phyloP scores from a whole-genome alignment of 2,888 invertebrate genomes.

The Callinectes sapidus region DNA sequence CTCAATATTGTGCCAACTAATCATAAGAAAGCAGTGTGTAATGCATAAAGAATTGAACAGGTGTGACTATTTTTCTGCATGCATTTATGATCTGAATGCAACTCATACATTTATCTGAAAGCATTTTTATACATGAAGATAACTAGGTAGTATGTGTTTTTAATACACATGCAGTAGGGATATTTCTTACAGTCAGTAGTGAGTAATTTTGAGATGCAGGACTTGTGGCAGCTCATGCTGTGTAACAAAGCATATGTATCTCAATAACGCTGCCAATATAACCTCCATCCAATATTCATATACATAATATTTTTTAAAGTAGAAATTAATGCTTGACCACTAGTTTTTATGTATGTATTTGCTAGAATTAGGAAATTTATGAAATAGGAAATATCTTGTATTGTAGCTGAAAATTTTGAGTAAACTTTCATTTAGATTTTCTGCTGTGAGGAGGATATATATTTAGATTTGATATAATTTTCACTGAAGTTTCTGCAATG shows the following conservation, averaged over 20 bases:
- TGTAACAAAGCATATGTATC: neutral
- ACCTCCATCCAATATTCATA: constrained; percentile 22
- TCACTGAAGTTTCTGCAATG: neutral
- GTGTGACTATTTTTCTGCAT: neutral
- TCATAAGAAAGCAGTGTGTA: neutral
- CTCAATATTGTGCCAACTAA: constrained; percentile 23
- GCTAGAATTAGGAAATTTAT: neutral
- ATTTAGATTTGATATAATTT: neutral
- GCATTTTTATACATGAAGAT: neutral
- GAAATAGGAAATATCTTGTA: neutral
- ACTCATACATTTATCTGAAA: neutral
- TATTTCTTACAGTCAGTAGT: neutral
- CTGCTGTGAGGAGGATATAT: neutral
- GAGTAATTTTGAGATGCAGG: neutral
- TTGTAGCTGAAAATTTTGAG: neutral
- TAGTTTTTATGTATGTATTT: neutral
- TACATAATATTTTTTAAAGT: neutral
- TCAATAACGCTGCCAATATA: neutral
- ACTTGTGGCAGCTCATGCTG: neutral
- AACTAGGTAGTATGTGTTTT: neutral
- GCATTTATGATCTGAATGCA: neutral
- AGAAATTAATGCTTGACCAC: neutral
- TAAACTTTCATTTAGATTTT: neutral
- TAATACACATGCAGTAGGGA: neutral
- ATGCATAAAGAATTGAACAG: neutral